phyloP scores from a whole-genome alignment of 2,888 invertebrate genomes.

The Euzetes globulus region DNA sequence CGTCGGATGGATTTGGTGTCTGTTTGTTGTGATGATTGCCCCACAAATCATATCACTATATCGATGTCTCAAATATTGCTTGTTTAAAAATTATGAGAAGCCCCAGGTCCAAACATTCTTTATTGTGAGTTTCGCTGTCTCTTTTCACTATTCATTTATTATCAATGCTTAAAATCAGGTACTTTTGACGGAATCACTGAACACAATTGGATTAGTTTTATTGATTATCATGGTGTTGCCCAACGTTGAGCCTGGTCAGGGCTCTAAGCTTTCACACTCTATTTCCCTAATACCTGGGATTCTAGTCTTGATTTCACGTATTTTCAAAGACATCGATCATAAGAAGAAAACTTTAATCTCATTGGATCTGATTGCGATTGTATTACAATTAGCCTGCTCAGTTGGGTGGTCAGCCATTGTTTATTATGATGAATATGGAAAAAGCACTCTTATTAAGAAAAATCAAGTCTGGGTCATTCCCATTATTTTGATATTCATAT shows the following conservation, averaged over 20 bases:
- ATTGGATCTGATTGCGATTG: slow-evolving; percentile 57
- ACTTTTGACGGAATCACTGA: slow-evolving; percentile 49
- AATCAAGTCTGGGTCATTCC: slow-evolving; percentile 66
- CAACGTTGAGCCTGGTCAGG: slow-evolving; percentile 50
- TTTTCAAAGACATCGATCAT: slow-evolving; percentile 43
- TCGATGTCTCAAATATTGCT: slow-evolving; percentile 43
- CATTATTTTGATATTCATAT: slow-evolving; percentile 71
- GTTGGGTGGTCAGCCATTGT: slow-evolving; percentile 58
- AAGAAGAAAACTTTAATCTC: slow-evolving; percentile 45
- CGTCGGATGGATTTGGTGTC: slow-evolving; percentile 45
- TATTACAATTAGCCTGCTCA: slow-evolving; percentile 60
- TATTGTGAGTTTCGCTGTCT: slow-evolving; percentile 39
- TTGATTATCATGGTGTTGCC: slow-evolving; percentile 52
- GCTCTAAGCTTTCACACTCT: slow-evolving; percentile 51
- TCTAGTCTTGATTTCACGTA: slow-evolving; percentile 41
- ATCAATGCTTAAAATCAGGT: slow-evolving; percentile 44
- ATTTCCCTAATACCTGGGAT: slow-evolving; percentile 51
- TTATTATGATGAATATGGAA: not conserved
- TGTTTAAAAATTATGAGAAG: slow-evolving; percentile 43
- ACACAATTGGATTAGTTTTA: slow-evolving; percentile 51
- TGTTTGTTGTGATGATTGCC: slow-evolving; percentile 44
- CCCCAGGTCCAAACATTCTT: slow-evolving; percentile 38
- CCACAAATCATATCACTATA: slow-evolving; percentile 45
- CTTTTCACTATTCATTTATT: too few relatives aligned
- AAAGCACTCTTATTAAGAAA: not conserved